phyloP scores from a whole-genome alignment of 1,140 invertebrate species.

The Wiebesia pumilae region DNA sequence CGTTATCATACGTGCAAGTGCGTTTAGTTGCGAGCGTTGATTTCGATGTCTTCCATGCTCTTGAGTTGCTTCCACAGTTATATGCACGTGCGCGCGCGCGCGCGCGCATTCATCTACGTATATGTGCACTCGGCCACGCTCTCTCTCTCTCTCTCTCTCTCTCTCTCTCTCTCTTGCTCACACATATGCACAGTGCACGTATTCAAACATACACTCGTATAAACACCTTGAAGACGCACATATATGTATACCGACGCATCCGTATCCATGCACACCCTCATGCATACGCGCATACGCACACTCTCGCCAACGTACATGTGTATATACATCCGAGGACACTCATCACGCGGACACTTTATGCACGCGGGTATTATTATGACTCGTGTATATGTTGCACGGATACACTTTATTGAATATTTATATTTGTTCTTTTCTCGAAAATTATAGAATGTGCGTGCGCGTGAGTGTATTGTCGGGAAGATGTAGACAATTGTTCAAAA shows the following conservation, averaged over 20 bases:
- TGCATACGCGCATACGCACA: neutral
- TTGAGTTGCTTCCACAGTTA: no score
- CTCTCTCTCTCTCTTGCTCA: no score
- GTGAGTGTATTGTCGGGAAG: neutral
- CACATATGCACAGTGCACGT: no score
- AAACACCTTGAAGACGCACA: no score
- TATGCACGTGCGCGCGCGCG: neutral
- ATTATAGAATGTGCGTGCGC: neutral
- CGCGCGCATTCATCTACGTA: neutral
- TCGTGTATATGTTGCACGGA: neutral
- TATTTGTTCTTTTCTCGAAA: constrained; percentile 37
- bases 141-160: no score
- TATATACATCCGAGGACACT: constrained; percentile 4
- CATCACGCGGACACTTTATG: neutral
- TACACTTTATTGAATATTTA: constrained; percentile 50
- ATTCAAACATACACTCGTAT: no score
- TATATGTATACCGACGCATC: no score
- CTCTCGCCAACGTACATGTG: neutral
- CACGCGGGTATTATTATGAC: neutral
- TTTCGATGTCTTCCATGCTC: neutral
- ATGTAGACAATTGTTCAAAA: neutral
- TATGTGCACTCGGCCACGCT: no score
- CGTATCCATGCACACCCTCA: no score
- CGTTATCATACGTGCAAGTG: neutral
- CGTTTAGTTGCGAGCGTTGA: constrained; percentile 9